phyloP scores from a whole-genome alignment of 2,797 vertebrate genomes.

The Hydrocynus forskahlii region DNA sequence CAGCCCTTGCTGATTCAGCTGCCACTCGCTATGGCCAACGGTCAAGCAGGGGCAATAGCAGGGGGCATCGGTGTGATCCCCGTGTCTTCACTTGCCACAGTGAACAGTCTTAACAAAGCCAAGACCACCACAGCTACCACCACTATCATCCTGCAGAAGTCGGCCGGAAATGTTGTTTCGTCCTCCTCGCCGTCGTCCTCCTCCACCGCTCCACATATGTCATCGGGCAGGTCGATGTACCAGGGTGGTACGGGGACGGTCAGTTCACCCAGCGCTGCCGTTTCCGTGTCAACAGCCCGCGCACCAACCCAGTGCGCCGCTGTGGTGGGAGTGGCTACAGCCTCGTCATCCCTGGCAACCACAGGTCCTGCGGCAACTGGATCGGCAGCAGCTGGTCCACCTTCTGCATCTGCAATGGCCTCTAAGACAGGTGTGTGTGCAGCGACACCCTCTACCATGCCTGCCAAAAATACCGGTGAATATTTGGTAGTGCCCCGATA shows the following conservation, averaged over 20 bases:
- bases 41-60: constrained; percentile 69
- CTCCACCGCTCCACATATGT: constrained; percentile 32
- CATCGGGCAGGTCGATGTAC: constrained; percentile 74
- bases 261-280: constrained; percentile 75
- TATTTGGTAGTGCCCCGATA: too few species aligned
- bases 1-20: constrained; percentile 83
- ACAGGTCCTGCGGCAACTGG: constrained; percentile 80
- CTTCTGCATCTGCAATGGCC: constrained; percentile 76
- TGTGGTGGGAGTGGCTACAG: constrained; percentile 77
- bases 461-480: too few species aligned
- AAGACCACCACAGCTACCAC: constrained; percentile 76
- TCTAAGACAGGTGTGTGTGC: constrained; percentile 77
- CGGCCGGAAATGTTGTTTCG: constrained; percentile 60
- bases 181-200: constrained; percentile 46
- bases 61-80: constrained; percentile 66
- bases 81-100: constrained; percentile 76
- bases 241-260: constrained; percentile 76
- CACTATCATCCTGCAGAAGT: constrained; percentile 74
- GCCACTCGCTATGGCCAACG: constrained; percentile 75
- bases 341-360: constrained; percentile 72
- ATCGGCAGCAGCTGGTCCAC: constrained; percentile 75
- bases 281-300: constrained; percentile 77
- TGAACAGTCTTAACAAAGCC: constrained; percentile 71
- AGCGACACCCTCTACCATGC: too few species aligned
- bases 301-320: constrained; percentile 74